Evolutionary conservation across 1,140 invertebrate species (phyloP).

Genomic region (Sitodiplosis mosellana): DNA sequence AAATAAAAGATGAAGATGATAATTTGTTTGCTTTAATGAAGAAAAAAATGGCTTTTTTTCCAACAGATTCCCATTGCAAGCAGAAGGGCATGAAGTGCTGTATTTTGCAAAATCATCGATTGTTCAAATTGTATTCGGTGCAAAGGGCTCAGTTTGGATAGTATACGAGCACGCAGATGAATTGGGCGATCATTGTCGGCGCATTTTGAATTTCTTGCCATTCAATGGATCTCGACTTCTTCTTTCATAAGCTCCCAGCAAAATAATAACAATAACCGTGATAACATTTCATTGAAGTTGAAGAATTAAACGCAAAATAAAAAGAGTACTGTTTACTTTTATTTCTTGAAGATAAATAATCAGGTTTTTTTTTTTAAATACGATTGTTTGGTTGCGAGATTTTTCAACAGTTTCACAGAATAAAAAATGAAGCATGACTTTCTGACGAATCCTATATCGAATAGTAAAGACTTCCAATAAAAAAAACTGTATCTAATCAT

Average conservation of each 20-base stretch:
- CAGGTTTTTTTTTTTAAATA: neutral
- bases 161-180: slow-evolving; percentile 16
- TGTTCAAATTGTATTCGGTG: slow-evolving; percentile 19
- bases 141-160: slow-evolving; percentile 16
- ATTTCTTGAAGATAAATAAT: neutral
- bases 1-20: too few relatives aligned
- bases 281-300: neutral
- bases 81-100: slow-evolving; percentile 21
- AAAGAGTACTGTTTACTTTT: neutral
- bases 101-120: slow-evolving; percentile 19
- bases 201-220: slow-evolving; percentile 6
- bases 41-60: neutral
- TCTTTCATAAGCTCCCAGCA: neutral
- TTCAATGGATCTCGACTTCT: neutral
- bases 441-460: too few relatives aligned
- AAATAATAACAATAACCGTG: neutral
- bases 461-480: too few relatives aligned
- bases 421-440: too few relatives aligned
- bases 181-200: slow-evolving; percentile 17
- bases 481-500: too few relatives aligned
- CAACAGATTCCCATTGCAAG: slow-evolving; percentile 10
- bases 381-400: neutral
- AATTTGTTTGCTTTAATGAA: too few relatives aligned
- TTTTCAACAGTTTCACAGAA: too few relatives aligned
- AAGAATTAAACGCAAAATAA: neutral